Base-by-base conservation (phyloP, 2,797 vertebrate genomes). In the Gadopsis marmoratus region DNA sequence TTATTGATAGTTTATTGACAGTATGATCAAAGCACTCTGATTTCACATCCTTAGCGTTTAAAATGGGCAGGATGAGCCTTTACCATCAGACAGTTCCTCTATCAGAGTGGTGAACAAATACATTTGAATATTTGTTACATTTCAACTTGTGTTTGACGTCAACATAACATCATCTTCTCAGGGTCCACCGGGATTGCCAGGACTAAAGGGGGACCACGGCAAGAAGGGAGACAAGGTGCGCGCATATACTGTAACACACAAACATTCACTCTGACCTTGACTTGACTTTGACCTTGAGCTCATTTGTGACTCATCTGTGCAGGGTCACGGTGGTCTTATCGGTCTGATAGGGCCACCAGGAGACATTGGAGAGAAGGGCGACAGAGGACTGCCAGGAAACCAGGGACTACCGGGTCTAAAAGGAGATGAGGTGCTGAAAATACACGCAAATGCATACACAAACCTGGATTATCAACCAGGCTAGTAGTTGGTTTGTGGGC, bases 261-360 rank as follows among this genome's bases (percentile, higher is more conserved):
- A 39, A 56, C 23, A 43, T 58, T 71, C 4, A 62, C 37, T 43
- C 12, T 60, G 51, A 71, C n/a, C 13, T 33, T 17, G 29, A n/a
- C 37, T 43, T 67, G 16, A 21, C 37, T 29, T 74, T 61, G 56
- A 66, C 37, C 23, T n/a, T 69, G n/a, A 82, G 45, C 26, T 65
- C 0, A 10, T 75, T 26, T 31, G 26, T 83, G 14, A 10, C 26
- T 26, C 63, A 5, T 86, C 60, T 78, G 21, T 82, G 37, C 88
- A 99, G 98, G 98, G 98, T 84, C 98, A 99, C 19, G 97, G 97
- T 0, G 98, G 98, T 82, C 93, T 99, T 59, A 99, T 99, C 6
- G 98, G 98, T 64, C 95, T 99, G 70, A 99, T 99, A 11, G 98
- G 98, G 1, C 98, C 98, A 0, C 97, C 98, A 0, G 98, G 98